A percentile compares a stretch with the other conserved stretches of the same genome.
These are phyloP conservation scores for Nyctibius bracteatus DNA, from an alignment of 2,113 vertebrate species.

Conservation along the genomic window DNA sequence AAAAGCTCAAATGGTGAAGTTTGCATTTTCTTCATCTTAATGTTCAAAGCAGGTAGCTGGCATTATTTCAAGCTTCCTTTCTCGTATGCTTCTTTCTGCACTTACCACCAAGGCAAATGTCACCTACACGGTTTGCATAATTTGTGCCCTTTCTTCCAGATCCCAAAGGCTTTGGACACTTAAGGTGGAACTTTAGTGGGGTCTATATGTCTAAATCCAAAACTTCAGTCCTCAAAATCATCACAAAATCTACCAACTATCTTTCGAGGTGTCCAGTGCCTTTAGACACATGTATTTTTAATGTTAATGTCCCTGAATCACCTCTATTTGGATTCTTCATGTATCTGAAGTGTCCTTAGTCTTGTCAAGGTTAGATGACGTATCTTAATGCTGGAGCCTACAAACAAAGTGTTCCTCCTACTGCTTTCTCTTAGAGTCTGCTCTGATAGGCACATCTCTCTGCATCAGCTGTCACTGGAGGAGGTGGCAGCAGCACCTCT, in stretches of 20 bases:
- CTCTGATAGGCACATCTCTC: neutral
- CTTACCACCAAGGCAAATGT: constrained; percentile 20
- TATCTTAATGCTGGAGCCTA: neutral
- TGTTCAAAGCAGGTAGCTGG: constrained; percentile 26
- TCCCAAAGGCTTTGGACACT: neutral
- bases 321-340: neutral
- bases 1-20: neutral
- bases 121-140: neutral
- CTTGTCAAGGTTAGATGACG: neutral
- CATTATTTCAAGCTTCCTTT: constrained; percentile 2
- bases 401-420: neutral
- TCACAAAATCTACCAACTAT: neutral
- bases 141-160: neutral
- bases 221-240: neutral
- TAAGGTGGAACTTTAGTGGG: neutral
- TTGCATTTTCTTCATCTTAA: constrained; percentile 5
- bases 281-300: neutral
- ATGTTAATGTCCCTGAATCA: neutral
- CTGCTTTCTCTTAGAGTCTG: neutral
- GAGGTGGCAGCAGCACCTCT: neutral
- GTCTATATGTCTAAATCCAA: neutral
- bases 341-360: neutral
- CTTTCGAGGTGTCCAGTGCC: neutral
- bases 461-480: neutral
- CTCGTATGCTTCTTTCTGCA: neutral